A percentile compares a stretch with the other conserved stretches of the same genome.
Conservation (phyloP, 1,140 invertebrate species). For the Pemphigus obesinymphae region DNA sequence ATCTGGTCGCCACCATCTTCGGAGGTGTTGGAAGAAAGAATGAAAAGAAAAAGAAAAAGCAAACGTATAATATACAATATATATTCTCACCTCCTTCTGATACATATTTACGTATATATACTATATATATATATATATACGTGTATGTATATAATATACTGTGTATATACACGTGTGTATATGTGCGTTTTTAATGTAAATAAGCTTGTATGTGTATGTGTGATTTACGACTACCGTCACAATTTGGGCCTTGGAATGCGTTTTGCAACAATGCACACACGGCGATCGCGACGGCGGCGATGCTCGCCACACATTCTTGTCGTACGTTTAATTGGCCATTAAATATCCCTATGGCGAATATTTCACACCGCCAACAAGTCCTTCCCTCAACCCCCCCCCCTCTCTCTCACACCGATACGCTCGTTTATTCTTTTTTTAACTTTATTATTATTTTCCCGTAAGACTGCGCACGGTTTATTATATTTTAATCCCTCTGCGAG, state of each 20-base stretch:
- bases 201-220: neutral
- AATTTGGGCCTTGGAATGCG: slow-evolving; percentile 38
- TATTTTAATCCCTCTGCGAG: neutral
- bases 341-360: slow-evolving; percentile 10
- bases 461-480: neutral
- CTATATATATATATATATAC: neutral
- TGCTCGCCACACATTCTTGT: neutral
- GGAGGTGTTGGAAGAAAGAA: slow-evolving; percentile 14
- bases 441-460: neutral
- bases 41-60: neutral
- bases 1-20: slow-evolving; percentile 31
- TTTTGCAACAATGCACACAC: slow-evolving; percentile 27
- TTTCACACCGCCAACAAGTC: slow-evolving; percentile 4
- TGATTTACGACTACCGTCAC: slow-evolving; percentile 22
- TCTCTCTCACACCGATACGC: too few species aligned
- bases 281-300: neutral
- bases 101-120: neutral
- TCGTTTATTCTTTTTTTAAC: neutral
- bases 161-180: too few species aligned
- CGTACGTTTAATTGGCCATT: slow-evolving; percentile 38
- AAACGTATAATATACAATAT: neutral
- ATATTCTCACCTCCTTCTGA: slow-evolving; percentile 3
- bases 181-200: too few species aligned
- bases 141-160: neutral
- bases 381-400: neutral